Conservation (phyloP, 1,140 invertebrate species). For the Epicauta chinensis region DNA sequence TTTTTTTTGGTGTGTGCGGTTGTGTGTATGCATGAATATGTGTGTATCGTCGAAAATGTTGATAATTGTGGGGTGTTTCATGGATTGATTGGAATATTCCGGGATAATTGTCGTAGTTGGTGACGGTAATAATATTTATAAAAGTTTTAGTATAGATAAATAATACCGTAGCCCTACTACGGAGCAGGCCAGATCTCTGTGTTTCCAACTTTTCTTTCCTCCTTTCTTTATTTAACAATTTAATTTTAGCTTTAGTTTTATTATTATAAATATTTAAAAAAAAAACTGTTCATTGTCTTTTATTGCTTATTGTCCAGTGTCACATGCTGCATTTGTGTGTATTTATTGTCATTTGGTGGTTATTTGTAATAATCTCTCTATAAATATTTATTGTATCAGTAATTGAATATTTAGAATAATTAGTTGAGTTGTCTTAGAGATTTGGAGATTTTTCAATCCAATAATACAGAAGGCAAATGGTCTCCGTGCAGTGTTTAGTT, state of each 20-base stretch:
- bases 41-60: no score
- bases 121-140: no score
- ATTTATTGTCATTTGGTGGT: conserved; percentile 43
- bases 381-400: conserved; percentile 41
- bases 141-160: background rate
- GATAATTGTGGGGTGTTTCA: no score
- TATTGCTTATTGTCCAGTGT: conserved; percentile 44
- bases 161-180: background rate
- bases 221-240: conserved; percentile 19
- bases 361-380: conserved; percentile 37
- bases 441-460: conserved; percentile 13
- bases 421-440: conserved; percentile 39
- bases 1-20: no score
- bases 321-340: conserved; percentile 43
- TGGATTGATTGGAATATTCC: no score
- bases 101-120: no score
- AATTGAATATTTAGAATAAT: conserved; percentile 35
- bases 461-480: conserved; percentile 6
- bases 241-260: conserved; percentile 28
- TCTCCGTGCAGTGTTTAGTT: conserved; percentile 28
- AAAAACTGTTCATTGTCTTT: conserved; percentile 38
- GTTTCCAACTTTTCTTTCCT: conserved; percentile 27
- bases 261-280: conserved; percentile 30
- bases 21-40: no score
- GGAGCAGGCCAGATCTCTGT: conserved; percentile 18